These are phyloP conservation scores for Aporophyla nigra DNA, from an alignment of 2,888 invertebrate species.

Conservation along the genomic window DNA sequence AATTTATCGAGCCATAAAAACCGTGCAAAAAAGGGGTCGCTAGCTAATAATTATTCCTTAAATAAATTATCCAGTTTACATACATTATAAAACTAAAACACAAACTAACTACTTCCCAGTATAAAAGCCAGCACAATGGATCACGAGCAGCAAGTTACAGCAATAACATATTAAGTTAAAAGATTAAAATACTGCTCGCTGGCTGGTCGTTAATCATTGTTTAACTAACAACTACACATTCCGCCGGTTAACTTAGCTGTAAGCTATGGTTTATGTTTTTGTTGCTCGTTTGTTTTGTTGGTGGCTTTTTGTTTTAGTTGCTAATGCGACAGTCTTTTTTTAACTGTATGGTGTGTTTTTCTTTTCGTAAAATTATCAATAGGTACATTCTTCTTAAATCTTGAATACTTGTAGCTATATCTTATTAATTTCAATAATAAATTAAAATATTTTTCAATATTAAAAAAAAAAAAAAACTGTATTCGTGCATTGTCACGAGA, in stretches of 20 bases:
- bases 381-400: no score
- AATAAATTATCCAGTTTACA: background rate
- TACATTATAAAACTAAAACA: background rate
- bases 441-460: no score
- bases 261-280: constrained; percentile 32
- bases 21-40: no score
- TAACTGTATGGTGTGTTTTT: background rate
- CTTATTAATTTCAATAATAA: background rate
- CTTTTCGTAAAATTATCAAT: background rate
- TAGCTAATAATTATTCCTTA: background rate
- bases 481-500: no score
- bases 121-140: constrained; percentile 16
- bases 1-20: no score
- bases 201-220: constrained; percentile 57
- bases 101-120: background rate
- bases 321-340: background rate
- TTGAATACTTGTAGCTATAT: background rate
- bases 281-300: constrained; percentile 4
- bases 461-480: no score
- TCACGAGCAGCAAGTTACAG: constrained; percentile 27
- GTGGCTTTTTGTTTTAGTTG: constrained; percentile 3
- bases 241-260: constrained; percentile 43
- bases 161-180: constrained; percentile 61
- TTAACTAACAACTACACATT: constrained; percentile 35
- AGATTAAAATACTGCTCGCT: constrained; percentile 57